Percentiles rank a stretch among this genome's conserved stretches.
Conservation (phyloP, 2,888 invertebrate genomes). For the Stenurella melanura region DNA sequence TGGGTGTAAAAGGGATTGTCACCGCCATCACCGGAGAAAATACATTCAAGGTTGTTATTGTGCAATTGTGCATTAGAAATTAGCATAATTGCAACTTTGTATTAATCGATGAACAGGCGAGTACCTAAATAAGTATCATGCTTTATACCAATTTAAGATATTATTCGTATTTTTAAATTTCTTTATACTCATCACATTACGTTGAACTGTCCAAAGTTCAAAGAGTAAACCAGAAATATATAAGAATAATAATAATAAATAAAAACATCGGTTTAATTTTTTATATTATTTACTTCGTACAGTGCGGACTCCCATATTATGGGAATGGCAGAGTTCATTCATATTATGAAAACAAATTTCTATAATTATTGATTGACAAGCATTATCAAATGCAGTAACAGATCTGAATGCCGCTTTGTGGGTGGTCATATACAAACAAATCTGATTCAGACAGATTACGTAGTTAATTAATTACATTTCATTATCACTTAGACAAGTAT, state of each 20-base stretch:
- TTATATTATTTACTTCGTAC: neutral
- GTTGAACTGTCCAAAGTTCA: neutral
- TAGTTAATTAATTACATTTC: no score
- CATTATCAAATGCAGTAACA: no score
- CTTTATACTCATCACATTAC: neutral
- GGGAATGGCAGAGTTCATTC: neutral
- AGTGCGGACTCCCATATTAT: neutral
- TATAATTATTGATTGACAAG: neutral
- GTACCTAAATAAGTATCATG: no score
- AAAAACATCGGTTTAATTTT: neutral
- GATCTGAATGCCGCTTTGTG: no score
- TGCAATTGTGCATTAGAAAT: neutral
- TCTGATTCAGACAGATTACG: no score
- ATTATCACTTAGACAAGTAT: no score
- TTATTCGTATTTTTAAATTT: neutral
- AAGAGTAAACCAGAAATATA: neutral
- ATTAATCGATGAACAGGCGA: neutral
- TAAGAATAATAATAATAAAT: neutral
- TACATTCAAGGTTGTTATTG: neutral
- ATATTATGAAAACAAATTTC: neutral
- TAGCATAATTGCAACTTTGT: neutral
- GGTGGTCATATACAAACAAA: no score
- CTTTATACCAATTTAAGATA: neutral
- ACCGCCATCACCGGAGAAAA: neutral
- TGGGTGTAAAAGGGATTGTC: neutral